Conservation (phyloP, 1,140 invertebrate species). For the Arion vulgaris region DNA sequence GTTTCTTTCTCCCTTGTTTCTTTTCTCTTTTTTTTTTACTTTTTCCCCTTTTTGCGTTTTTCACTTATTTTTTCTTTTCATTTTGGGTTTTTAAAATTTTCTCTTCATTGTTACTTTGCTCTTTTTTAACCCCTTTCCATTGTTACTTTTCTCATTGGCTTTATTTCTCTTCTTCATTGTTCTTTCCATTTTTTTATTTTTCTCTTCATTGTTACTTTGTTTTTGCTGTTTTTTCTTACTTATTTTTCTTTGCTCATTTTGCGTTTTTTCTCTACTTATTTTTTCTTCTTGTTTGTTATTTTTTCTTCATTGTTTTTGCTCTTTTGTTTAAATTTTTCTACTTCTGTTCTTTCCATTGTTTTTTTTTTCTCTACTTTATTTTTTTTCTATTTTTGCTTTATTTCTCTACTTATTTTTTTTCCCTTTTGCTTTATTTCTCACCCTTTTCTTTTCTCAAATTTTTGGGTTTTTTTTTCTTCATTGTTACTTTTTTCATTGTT, state of each 20-base stretch:
- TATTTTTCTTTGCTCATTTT: background rate
- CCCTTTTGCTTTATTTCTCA: too few relatives aligned
- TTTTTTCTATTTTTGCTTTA: too few relatives aligned
- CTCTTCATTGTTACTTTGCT: constrained; percentile 8
- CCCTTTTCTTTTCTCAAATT: too few relatives aligned
- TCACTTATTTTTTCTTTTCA: background rate
- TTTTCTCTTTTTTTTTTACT: background rate
- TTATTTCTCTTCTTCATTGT: background rate
- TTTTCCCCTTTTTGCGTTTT: constrained; percentile 3
- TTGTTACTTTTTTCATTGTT: too few relatives aligned
- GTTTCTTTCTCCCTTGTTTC: background rate
- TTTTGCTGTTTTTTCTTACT: background rate
- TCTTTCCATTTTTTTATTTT: background rate
- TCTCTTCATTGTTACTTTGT: background rate
- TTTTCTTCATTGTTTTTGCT: too few relatives aligned
- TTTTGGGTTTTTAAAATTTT: background rate
- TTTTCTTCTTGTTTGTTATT: background rate
- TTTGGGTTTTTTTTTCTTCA: too few relatives aligned
- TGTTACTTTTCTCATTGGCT: background rate
- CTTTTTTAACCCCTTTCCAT: background rate
- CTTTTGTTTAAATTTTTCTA: too few relatives aligned
- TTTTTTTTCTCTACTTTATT: too few relatives aligned
- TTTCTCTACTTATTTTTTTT: too few relatives aligned
- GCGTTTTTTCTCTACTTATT: background rate
- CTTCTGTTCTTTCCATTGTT: too few relatives aligned